Conservation (phyloP, 2,888 invertebrate genomes). For the Laothoe populi region DNA sequence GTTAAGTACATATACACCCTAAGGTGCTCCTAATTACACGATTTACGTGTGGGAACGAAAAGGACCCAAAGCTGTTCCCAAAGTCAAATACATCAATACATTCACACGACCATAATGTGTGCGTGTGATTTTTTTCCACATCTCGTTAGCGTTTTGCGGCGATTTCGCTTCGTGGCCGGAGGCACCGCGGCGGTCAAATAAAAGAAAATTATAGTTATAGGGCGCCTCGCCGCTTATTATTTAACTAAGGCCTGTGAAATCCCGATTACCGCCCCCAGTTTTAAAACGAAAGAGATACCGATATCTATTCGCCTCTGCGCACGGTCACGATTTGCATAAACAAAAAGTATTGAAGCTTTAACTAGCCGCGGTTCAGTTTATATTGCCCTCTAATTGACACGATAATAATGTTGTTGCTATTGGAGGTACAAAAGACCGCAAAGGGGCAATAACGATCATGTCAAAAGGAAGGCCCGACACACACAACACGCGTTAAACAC, state of each 20-base stretch:
- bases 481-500: conserved; percentile 83
- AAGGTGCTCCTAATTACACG: conserved; percentile 24
- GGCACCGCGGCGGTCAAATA: conserved; percentile 69
- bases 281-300: conserved; percentile 52
- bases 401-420: conserved; percentile 80
- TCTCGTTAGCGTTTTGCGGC: conserved; percentile 76
- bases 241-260: conserved; percentile 78
- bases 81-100: conserved; percentile 65
- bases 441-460: conserved; percentile 81
- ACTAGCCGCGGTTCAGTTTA: conserved; percentile 72
- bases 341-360: conserved; percentile 54
- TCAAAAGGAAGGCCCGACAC: conserved; percentile 83
- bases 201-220: conserved; percentile 80
- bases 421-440: conserved; percentile 79
- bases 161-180: conserved; percentile 64
- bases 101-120: conserved; percentile 62
- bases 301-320: conserved; percentile 45
- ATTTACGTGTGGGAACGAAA: conserved; percentile 46
- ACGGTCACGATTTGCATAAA: conserved; percentile 57
- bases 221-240: conserved; percentile 77
- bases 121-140: conserved; percentile 63
- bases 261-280: conserved; percentile 68
- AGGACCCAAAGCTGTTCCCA: conserved; percentile 39
- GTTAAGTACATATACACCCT: neutral
- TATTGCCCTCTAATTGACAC: conserved; percentile 79